Percentiles rank a stretch among this genome's conserved stretches.
These are phyloP conservation scores for Polypedilum vanderplanki DNA, from an alignment of 1,140 invertebrate genomes.

Conservation along the genomic window DNA sequence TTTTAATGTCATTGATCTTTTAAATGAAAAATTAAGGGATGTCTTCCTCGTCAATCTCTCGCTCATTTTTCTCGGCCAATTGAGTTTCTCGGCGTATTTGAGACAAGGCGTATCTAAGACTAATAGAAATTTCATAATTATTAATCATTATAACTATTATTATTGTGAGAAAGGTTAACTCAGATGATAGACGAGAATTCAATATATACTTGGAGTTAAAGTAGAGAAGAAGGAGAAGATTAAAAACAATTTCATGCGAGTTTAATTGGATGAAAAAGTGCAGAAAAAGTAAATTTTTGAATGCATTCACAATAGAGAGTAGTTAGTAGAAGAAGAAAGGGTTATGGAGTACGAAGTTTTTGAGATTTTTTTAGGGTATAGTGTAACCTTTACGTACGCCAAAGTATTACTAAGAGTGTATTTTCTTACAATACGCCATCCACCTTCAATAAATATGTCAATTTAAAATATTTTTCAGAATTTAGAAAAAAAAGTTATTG, in stretches of 20 bases:
- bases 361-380: background rate
- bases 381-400: constrained; percentile 23
- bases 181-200: too few species aligned
- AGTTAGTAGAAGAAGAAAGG: background rate
- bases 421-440: background rate
- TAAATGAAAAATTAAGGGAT: constrained; percentile 4
- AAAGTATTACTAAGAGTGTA: constrained; percentile 7
- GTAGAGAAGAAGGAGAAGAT: too few species aligned
- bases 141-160: too few species aligned
- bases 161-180: too few species aligned
- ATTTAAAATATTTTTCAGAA: background rate
- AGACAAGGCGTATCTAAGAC: constrained; percentile 4
- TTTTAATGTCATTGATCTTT: background rate
- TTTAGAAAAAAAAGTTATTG: too few species aligned
- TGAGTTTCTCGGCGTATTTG: background rate
- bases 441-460: background rate
- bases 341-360: background rate
- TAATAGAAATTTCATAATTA: background rate
- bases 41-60: constrained; percentile 16
- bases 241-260: too few species aligned
- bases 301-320: background rate
- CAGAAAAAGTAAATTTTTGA: background rate
- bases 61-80: constrained; percentile 16
- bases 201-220: too few species aligned
- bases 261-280: background rate